phyloP scores from a whole-genome alignment of 2,797 vertebrate genomes.

The Taenioides sp. region DNA sequence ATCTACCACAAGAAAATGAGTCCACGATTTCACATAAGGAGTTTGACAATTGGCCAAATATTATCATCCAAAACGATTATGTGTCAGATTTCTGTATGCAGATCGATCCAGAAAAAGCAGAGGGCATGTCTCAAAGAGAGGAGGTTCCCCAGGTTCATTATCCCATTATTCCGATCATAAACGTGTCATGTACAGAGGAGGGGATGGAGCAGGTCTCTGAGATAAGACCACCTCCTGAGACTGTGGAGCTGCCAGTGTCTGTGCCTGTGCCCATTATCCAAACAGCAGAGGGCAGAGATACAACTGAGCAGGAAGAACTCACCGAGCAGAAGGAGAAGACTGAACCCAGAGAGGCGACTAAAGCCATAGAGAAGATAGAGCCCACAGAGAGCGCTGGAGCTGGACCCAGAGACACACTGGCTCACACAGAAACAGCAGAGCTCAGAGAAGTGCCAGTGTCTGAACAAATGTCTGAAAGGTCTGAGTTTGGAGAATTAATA shows the following conservation, averaged over 20 bases:
- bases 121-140: slow-evolving; percentile 57
- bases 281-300: slow-evolving; percentile 16
- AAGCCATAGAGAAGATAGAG: not conserved
- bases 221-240: slow-evolving; percentile 25
- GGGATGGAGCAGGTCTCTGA: slow-evolving; percentile 22
- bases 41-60: slow-evolving; percentile 33
- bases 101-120: slow-evolving; percentile 35
- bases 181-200: slow-evolving; percentile 64
- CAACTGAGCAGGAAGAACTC: not conserved
- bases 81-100: slow-evolving; percentile 28
- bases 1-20: slow-evolving; percentile 40
- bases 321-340: slow-evolving; percentile 28
- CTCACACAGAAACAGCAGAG: slow-evolving; percentile 44
- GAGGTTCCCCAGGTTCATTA: slow-evolving; percentile 37
- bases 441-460: not conserved
- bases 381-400: not conserved
- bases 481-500: not conserved
- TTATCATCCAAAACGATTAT: slow-evolving; percentile 24
- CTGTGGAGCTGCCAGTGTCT: slow-evolving; percentile 38
- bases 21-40: slow-evolving; percentile 45
- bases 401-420: not conserved
- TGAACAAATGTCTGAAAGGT: not conserved
- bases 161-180: slow-evolving; percentile 70
- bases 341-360: slow-evolving; percentile 8
- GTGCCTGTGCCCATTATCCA: slow-evolving; percentile 67